Evolutionary conservation across 2,888 invertebrate genomes (phyloP), one percentile per base, ranked within the genome.

Genomic region (Ophonus ardosiacus): DNA sequence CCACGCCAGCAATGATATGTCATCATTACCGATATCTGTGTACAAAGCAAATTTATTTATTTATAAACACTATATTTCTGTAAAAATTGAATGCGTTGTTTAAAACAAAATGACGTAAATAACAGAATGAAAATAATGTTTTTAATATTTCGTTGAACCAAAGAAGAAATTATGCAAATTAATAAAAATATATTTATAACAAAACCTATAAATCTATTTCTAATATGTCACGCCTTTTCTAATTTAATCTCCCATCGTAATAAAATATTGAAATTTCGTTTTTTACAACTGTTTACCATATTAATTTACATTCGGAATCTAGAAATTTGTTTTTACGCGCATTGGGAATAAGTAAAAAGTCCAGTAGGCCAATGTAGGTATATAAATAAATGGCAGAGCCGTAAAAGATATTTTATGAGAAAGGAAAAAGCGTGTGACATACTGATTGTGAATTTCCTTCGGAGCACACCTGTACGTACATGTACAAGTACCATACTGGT

Each of bases 341-440:
- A 65, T 0, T 68, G 15, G 38, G 18, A 68, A 68, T 68, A n/a
- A 65, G 17, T 68, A 38, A 40, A 68, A 74, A 74, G 40, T 17
- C 15, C 71, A 74, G 71, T 74, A 74, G 71, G 71, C 71, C 71
- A 18, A 74, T 43, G 71, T n/a, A 18, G 43, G 43, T 18, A 43
- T 74, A 43, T 74, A 74, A 74, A 74, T 74, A 74, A 68, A 74
- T 74, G 13, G 8, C 71, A 18, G 15, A 15, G 18, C 43, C 43
- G 43, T 74, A 74, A 74, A 68, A 74, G 71, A 74, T 74, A 18
- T 74, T 74, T 74, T 43, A 74, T 57, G 78, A 31, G 78, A 78
- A 57, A 78, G 78, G 78, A 57, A 78, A 78, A 78, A 78, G 31
- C 43, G 57, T 78, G 59, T 78, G 78, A 78, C 78, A 78, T 78